A percentile compares a stretch with the other conserved stretches of the same genome.
phyloP scores from a whole-genome alignment of 2,113 vertebrate species.

The Etheostoma spectabile region DNA sequence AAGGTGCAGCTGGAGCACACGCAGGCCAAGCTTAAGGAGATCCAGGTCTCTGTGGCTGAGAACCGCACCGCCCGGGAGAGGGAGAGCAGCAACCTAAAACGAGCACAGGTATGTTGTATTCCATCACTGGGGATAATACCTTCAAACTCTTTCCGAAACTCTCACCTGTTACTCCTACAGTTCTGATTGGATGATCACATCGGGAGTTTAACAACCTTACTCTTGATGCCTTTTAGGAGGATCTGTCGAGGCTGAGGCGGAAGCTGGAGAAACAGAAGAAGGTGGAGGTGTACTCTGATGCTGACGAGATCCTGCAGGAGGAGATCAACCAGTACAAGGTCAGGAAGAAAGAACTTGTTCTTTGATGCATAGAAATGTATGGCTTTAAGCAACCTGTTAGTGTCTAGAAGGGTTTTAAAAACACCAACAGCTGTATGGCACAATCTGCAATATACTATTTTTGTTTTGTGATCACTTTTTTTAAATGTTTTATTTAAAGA shows the following conservation, averaged over 20 bases:
- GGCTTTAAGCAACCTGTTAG: not conserved
- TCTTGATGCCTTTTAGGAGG: slow-evolving; percentile 84
- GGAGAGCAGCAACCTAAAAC: slow-evolving; percentile 93
- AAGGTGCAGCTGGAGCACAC: slow-evolving; percentile 94
- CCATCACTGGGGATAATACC: not conserved
- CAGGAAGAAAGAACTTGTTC: slow-evolving; percentile 14
- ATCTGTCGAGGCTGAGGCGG: slow-evolving; percentile 91
- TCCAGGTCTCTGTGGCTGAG: slow-evolving; percentile 92
- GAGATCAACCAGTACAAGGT: slow-evolving; percentile 98
- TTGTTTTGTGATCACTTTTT: too few species aligned
- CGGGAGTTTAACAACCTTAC: not conserved
- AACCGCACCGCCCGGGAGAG: slow-evolving; percentile 92
- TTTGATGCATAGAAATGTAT: slow-evolving; percentile 2
- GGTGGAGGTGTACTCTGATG: slow-evolving; percentile 94
- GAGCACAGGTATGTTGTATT: slow-evolving; percentile 86
- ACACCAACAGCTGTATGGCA: slow-evolving; percentile 24
- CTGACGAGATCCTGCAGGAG: slow-evolving; percentile 95
- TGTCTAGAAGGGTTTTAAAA: slow-evolving; percentile 1
- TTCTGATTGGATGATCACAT: not conserved
- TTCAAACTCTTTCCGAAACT: not conserved
- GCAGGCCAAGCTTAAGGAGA: slow-evolving; percentile 91
- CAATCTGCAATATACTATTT: not conserved
- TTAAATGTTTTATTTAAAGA: too few species aligned
- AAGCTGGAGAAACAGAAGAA: slow-evolving; percentile 96
- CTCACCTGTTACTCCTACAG: not conserved